These are phyloP conservation scores for Mamestra brassicae DNA, from an alignment of 2,888 invertebrate genomes.

Conservation along the genomic window DNA sequence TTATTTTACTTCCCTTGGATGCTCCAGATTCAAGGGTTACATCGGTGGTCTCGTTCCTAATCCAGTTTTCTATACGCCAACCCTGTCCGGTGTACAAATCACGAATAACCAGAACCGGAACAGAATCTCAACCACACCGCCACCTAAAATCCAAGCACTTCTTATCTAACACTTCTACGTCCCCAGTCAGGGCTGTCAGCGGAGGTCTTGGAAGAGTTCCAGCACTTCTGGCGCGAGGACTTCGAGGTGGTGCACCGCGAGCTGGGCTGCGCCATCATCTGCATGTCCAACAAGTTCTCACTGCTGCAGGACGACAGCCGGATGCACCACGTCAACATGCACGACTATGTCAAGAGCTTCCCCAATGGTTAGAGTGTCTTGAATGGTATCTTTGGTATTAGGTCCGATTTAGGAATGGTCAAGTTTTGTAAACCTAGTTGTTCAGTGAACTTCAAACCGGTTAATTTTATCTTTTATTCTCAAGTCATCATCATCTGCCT, in stretches of 20 bases:
- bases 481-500: no score
- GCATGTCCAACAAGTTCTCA: constrained; percentile 88
- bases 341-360: constrained; percentile 85
- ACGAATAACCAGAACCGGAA: not conserved
- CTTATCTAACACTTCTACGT: not conserved
- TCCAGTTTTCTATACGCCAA: not conserved
- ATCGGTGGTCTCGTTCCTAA: not conserved
- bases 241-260: constrained; percentile 88
- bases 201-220: constrained; percentile 85
- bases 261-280: constrained; percentile 88
- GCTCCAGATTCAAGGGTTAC: no score
- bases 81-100: not conserved
- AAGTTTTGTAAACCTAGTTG: no score
- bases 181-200: constrained; percentile 82
- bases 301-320: constrained; percentile 84
- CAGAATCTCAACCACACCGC: not conserved
- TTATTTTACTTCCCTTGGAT: not conserved
- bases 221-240: constrained; percentile 87
- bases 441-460: no score
- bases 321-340: constrained; percentile 86
- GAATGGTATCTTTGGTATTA: no score
- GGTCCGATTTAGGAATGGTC: no score
- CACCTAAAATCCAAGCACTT: not conserved
- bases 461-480: no score
- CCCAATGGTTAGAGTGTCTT: constrained; percentile 77